Conservation (phyloP, 2,113 vertebrate species). For the Dromiciops gliroides region DNA sequence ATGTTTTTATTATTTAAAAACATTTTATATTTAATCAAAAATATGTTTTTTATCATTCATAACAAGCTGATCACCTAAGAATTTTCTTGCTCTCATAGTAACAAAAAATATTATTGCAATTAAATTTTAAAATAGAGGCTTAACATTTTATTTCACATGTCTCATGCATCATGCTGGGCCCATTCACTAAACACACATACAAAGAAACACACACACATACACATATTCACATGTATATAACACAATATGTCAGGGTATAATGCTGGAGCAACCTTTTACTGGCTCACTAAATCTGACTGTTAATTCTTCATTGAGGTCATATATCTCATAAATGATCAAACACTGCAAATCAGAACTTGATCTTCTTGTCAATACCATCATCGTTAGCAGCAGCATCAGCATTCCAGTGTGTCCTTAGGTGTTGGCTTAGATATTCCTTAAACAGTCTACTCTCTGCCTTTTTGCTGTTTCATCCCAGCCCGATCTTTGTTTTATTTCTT, state of each 20-base stretch:
- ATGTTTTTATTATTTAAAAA: background rate
- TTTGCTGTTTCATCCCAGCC: background rate
- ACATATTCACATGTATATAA: background rate
- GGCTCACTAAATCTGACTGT: background rate
- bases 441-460: background rate
- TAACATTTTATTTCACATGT: background rate
- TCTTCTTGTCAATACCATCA: background rate
- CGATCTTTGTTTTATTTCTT: background rate
- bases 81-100: background rate
- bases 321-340: background rate
- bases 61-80: background rate
- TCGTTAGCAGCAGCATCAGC: too few species aligned
- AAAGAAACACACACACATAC: background rate
- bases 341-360: background rate
- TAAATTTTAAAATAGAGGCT: background rate
- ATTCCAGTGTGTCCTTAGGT: background rate
- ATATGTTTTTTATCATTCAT: background rate
- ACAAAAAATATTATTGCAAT: background rate
- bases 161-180: background rate
- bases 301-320: background rate
- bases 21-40: background rate
- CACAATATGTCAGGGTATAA: background rate
- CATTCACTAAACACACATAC: rapidly evolving
- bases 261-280: background rate
- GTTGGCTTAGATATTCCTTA: background rate